A percentile compares a stretch with the other conserved stretches of the same genome.
These are phyloP conservation scores for Dinocampus coccinellae DNA, from an alignment of 2,888 invertebrate species.

Conservation along the genomic window DNA sequence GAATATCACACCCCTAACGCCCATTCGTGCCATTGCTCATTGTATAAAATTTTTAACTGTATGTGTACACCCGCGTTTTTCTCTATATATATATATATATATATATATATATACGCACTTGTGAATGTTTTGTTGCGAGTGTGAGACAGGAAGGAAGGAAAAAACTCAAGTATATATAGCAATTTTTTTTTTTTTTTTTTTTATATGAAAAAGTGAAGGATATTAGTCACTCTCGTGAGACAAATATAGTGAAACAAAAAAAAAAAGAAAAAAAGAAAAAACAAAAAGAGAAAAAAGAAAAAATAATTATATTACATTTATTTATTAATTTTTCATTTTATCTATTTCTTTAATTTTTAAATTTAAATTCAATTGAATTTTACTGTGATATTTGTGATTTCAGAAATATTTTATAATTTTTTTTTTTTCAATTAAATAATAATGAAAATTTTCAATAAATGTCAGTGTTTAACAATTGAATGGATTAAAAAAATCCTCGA, in stretches of 20 bases:
- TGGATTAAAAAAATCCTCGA: background rate
- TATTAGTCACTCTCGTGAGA: background rate
- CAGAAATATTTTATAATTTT: background rate
- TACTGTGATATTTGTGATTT: too few relatives aligned
- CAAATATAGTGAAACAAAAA: background rate
- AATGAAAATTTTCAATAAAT: too few relatives aligned
- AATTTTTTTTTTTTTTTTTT: background rate
- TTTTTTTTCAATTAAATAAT: too few relatives aligned
- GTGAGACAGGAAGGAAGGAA: background rate
- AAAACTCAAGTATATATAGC: background rate
- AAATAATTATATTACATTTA: too few relatives aligned
- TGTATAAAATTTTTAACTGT: constrained; percentile 25
- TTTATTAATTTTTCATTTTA: background rate
- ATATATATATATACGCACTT: background rate
- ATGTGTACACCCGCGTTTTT: background rate
- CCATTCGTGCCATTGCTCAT: constrained; percentile 24
- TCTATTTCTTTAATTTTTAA: background rate
- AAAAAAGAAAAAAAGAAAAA: too few relatives aligned
- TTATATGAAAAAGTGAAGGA: background rate
- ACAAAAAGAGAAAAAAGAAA: too few relatives aligned
- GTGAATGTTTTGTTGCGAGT: too few relatives aligned
- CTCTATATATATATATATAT: background rate
- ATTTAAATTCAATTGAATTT: too few relatives aligned
- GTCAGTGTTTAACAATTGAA: too few relatives aligned
- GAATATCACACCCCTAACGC: constrained; percentile 10